These are phyloP conservation scores for Trachurus trachurus DNA, from an alignment of 2,797 vertebrate species.

Conservation along the genomic window DNA sequence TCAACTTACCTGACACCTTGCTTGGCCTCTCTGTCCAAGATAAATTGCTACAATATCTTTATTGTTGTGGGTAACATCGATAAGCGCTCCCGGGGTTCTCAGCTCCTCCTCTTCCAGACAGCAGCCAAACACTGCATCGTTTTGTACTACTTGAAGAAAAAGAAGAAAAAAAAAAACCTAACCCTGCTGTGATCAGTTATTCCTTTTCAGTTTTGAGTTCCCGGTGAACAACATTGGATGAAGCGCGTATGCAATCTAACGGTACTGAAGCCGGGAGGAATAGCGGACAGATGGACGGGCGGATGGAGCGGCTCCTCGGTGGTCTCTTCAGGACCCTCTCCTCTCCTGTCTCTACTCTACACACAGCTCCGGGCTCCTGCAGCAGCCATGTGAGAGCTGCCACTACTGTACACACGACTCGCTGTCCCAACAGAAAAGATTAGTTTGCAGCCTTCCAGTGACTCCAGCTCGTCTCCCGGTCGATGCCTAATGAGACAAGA, in stretches of 20 bases:
- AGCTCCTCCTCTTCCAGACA: constrained; percentile 49
- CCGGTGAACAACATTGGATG: constrained; percentile 54
- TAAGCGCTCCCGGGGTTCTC: constrained; percentile 38
- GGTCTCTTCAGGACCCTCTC: constrained; percentile 37
- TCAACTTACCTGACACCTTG: constrained; percentile 85
- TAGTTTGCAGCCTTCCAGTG: constrained; percentile 43
- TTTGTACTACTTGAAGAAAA: neutral
- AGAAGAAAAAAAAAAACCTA: neutral
- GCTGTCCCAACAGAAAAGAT: constrained; percentile 36
- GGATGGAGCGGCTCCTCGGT: constrained; percentile 35
- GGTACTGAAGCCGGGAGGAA: constrained; percentile 52
- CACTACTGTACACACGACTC: constrained; percentile 40
- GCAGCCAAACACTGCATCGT: constrained; percentile 32
- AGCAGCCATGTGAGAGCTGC: constrained; percentile 65
- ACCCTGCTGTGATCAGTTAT: neutral
- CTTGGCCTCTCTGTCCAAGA: constrained; percentile 72
- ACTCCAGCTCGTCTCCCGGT: constrained; percentile 61
- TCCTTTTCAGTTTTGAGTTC: constrained; percentile 34
- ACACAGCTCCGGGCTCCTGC: constrained; percentile 43
- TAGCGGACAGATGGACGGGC: constrained; percentile 4
- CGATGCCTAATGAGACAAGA: constrained; percentile 79
- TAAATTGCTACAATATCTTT: constrained; percentile 63
- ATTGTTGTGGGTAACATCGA: constrained; percentile 69
- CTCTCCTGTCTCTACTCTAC: constrained; percentile 36
- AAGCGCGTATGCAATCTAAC: constrained; percentile 70